Conservation (phyloP, 1,140 invertebrate genomes). For the Eueides isabella region DNA sequence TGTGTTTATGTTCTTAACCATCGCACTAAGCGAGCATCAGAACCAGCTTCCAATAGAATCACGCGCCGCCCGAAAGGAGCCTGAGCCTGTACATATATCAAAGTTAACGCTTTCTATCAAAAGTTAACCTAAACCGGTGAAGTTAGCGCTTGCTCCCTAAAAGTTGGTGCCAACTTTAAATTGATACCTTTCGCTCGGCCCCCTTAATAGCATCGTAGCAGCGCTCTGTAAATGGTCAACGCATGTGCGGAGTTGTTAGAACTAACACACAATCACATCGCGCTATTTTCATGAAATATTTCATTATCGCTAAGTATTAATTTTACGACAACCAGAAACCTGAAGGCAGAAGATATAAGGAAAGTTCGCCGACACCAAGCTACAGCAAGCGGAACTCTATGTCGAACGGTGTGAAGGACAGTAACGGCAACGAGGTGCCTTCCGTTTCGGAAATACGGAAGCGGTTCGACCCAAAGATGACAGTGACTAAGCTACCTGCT, state of each 20-base stretch:
- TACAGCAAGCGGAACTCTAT: constrained; percentile 68
- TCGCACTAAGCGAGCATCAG: constrained; percentile 56
- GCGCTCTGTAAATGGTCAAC: constrained; percentile 39
- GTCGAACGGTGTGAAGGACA: constrained; percentile 76
- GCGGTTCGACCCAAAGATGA: constrained; percentile 81
- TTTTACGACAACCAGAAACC: constrained; percentile 74
- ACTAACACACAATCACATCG: constrained; percentile 63
- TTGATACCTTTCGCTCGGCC: constrained; percentile 42
- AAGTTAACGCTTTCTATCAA: constrained; percentile 6
- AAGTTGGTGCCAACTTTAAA: constrained; percentile 10
- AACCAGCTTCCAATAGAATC: constrained; percentile 54
- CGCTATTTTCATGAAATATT: constrained; percentile 51
- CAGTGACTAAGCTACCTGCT: constrained; percentile 75
- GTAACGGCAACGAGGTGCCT: constrained; percentile 82
- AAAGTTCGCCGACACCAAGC: constrained; percentile 62
- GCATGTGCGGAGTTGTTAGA: constrained; percentile 57
- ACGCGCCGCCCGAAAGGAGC: constrained; percentile 48
- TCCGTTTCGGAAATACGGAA: constrained; percentile 83
- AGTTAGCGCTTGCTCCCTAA: constrained; percentile 1
- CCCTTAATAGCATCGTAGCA: constrained; percentile 50
- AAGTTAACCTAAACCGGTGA: background rate
- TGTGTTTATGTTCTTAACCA: constrained; percentile 67
- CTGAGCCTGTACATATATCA: background rate
- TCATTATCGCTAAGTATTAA: constrained; percentile 58
- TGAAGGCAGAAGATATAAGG: constrained; percentile 72